Evolutionary conservation across 2,113 vertebrate genomes (phyloP).

Genomic region (Oostethus manadensis): DNA sequence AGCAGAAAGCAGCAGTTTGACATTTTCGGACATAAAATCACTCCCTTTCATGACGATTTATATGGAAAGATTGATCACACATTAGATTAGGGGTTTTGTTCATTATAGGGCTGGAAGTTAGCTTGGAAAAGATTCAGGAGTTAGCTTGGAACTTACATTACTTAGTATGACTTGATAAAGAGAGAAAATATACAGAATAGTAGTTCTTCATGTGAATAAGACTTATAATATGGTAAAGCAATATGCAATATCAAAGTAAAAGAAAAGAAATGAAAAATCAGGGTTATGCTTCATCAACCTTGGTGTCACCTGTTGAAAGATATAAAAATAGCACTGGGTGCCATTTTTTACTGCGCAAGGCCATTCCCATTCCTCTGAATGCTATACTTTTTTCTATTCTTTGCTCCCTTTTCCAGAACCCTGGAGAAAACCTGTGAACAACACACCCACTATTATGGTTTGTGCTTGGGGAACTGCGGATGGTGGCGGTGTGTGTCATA

Average conservation of each 20-base stretch:
- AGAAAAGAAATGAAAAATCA: background rate
- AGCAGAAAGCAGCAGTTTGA: conserved; percentile 2
- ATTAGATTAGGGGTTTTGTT: background rate
- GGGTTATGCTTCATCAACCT: background rate
- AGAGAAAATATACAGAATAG: too few species aligned
- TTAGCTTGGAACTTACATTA: too few species aligned
- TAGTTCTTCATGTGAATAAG: too few species aligned
- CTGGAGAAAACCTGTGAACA: conserved; percentile 30
- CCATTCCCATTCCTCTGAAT: background rate
- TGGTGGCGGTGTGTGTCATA: conserved; percentile 4
- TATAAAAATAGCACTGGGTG: conserved; percentile 1
- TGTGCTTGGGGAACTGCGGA: conserved; percentile 23
- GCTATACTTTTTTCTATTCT: conserved; percentile 22
- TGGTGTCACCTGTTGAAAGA: background rate
- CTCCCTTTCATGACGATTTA: background rate
- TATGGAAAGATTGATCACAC: background rate
- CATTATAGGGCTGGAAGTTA: too few species aligned
- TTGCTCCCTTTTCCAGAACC: conserved; percentile 14
- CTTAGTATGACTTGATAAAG: too few species aligned
- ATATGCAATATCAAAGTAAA: background rate
- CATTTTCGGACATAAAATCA: conserved; percentile 1
- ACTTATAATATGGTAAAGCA: too few species aligned
- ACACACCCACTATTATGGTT: conserved; percentile 16
- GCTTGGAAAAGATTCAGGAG: background rate
- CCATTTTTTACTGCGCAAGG: background rate